Base-by-base conservation (phyloP, 2,888 invertebrate species). In the Apodemia duryi region DNA sequence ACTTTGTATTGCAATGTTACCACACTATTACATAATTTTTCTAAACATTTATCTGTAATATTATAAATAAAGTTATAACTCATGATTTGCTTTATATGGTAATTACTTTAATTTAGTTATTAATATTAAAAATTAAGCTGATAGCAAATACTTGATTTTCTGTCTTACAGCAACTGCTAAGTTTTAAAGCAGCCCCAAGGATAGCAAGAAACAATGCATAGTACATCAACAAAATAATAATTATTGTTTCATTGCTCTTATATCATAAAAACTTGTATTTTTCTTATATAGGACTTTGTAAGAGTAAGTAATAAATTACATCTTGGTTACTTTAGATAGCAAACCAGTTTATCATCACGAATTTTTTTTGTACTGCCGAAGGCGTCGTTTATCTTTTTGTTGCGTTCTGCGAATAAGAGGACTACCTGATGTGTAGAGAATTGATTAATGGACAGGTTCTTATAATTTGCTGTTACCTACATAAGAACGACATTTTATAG, bases 281-380 rank as follows among this genome's bases (percentile, higher is more conserved):
- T 28, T 54, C 5, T 32, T 54, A 54, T 54, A 54, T 54, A 54
- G 2, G 32, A 54, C 54, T 54, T 10, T 7, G 3, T 29, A 29
- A 3, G 54, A 54, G 29, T 54, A 54, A 54, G 54, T 54, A 11
- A 54, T 54, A 54, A 54, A 54, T 54, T 11, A 54, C 54, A 54
- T 54, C 54, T 11, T 10, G 54, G 29, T 28, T 29, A 54, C 29
- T 67, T 71, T 66, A 60, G 65, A 68, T 68, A 75, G 79, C 73
- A 85, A 89, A 91, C 89, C 89, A 85, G 91, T 91, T 90, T 88
- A 85, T 91, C 89, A 89, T 88, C 82, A 73, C 13, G 62, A 43
- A 38, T 82, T 46, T 86, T 87, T 75, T 87, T 85, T 82, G 81
- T 79, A 73, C 72, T 71, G 72, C 74, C 80, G 82, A 81, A 87